Conservation (phyloP, 2,797 vertebrate species). For the Pyrocephalus nanus region DNA sequence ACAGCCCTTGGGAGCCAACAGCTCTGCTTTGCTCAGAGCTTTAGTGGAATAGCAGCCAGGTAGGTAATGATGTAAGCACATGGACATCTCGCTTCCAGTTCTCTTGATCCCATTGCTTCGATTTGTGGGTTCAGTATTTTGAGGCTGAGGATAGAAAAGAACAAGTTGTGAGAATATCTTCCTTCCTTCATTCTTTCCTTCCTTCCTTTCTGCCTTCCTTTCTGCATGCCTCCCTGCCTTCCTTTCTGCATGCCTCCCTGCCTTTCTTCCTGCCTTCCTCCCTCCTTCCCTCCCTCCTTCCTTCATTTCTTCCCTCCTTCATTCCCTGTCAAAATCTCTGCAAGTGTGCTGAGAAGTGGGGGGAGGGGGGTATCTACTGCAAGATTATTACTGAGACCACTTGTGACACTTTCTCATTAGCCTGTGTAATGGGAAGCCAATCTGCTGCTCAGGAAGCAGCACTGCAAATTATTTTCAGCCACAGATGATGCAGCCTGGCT, state of each 20-base stretch:
- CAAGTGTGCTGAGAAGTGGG: background rate
- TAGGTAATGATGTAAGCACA: background rate
- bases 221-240: fast-evolving
- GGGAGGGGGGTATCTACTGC: background rate
- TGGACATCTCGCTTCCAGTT: fast-evolving
- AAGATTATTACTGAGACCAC: slow-evolving; percentile 10
- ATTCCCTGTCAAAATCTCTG: background rate
- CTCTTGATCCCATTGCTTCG: background rate
- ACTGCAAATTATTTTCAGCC: slow-evolving; percentile 29
- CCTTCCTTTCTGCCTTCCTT: no score
- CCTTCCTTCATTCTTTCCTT: fast-evolving
- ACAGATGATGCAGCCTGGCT: slow-evolving; percentile 54
- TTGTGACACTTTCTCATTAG: slow-evolving; percentile 60
- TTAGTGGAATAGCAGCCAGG: fast-evolving
- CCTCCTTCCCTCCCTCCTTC: fast-evolving
- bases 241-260: fast-evolving
- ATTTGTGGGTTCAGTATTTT: background rate
- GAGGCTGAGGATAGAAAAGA: background rate
- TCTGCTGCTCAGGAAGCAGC: slow-evolving; percentile 47
- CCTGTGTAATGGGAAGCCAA: slow-evolving; percentile 47
- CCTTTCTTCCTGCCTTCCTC: fast-evolving
- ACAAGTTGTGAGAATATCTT: background rate
- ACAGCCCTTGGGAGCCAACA: background rate
- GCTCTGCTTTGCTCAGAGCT: background rate
- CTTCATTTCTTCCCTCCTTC: no score